Conservation (phyloP, 2,113 vertebrate genomes). For the Scatophagus argus region DNA sequence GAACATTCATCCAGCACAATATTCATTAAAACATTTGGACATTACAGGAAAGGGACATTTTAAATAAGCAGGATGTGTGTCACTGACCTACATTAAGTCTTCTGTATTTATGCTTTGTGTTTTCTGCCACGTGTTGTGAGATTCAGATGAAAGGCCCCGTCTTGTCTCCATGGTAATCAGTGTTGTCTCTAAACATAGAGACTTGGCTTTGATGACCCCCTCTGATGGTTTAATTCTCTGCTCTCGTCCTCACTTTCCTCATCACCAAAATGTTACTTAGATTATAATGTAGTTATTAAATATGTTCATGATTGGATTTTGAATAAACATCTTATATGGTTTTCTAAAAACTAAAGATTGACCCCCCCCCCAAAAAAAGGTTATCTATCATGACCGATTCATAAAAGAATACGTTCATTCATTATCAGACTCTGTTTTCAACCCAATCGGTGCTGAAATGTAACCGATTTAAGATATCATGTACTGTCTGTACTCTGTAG, state of each 20-base stretch:
- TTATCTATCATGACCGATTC: slow-evolving; percentile 7
- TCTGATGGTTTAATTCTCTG: slow-evolving; percentile 30
- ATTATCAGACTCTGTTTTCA: slow-evolving; percentile 3
- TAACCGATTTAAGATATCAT: neutral
- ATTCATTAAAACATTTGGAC: neutral
- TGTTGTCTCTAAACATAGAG: slow-evolving; percentile 39
- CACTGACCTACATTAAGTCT: slow-evolving; percentile 19
- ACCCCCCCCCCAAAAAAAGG: slow-evolving; percentile 8
- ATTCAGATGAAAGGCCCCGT: slow-evolving; percentile 47
- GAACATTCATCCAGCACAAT: neutral
- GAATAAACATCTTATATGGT: neutral
- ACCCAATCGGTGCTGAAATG: neutral
- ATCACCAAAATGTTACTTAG: neutral
- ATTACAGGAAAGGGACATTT: neutral
- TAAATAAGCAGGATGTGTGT: neutral
- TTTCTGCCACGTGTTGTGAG: slow-evolving; percentile 31
- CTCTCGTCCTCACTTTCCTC: slow-evolving; percentile 14
- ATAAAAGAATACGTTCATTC: neutral
- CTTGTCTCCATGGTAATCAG: slow-evolving; percentile 68
- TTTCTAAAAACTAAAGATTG: slow-evolving; percentile 14
- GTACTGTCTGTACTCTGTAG: neutral
- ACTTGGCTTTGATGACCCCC: slow-evolving; percentile 45
- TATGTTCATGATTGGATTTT: slow-evolving; percentile 3
- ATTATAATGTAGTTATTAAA: neutral
- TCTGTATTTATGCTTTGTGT: slow-evolving; percentile 25